Percentiles rank a stretch among this genome's conserved stretches.
Conservation (phyloP, 2,888 invertebrate species). For the Steinernema carpocapsae region DNA sequence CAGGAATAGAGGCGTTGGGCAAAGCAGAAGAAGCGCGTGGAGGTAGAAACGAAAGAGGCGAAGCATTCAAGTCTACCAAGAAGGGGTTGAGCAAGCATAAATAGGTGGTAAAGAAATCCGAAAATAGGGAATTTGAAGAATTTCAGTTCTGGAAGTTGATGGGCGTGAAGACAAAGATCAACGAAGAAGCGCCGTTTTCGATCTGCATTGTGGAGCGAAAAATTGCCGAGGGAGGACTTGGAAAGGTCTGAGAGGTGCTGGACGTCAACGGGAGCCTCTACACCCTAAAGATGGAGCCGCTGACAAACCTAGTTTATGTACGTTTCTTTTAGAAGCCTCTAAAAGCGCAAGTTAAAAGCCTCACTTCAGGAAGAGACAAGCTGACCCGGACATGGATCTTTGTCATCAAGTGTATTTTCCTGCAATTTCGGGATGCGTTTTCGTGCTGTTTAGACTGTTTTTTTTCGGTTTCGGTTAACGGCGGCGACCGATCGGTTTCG, state of each 20-base stretch:
- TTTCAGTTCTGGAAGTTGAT: slow-evolving; percentile 2
- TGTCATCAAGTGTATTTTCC: too few relatives aligned
- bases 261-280: slow-evolving; percentile 33
- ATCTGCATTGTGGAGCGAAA: neutral
- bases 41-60: neutral
- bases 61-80: neutral
- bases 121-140: neutral
- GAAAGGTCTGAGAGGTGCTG: slow-evolving; percentile 37
- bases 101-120: neutral
- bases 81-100: neutral
- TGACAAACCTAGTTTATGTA: neutral
- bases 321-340: too few relatives aligned
- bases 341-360: too few relatives aligned
- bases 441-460: too few relatives aligned
- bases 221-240: slow-evolving; percentile 14
- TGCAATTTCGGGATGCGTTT: too few relatives aligned
- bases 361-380: too few relatives aligned
- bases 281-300: slow-evolving; percentile 38
- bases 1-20: neutral
- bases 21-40: neutral
- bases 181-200: neutral
- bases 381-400: too few relatives aligned
- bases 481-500: too few relatives aligned
- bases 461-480: too few relatives aligned
- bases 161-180: slow-evolving; percentile 1